A percentile compares a stretch with the other conserved stretches of the same genome.
Conservation (phyloP, 2,113 vertebrate species). For the Pachyramphus minor region DNA sequence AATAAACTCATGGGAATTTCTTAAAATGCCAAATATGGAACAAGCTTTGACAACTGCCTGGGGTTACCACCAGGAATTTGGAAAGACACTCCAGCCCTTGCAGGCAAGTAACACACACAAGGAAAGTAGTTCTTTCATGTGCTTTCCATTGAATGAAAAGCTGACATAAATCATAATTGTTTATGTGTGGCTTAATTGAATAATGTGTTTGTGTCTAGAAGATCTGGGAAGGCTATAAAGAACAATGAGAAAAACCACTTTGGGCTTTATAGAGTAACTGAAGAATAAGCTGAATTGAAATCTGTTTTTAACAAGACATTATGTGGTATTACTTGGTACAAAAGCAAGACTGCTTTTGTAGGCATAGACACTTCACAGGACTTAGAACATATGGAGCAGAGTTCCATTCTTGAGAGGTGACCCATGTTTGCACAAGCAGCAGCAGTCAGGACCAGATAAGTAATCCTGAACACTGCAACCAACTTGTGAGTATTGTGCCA, state of each 20-base stretch:
- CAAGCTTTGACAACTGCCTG: neutral
- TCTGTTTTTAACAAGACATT: neutral
- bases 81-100: neutral
- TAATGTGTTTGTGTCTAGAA: constrained; percentile 26
- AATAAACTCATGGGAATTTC: neutral
- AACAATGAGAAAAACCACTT: constrained; percentile 18
- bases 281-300: neutral
- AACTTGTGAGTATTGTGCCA: neutral
- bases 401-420: neutral
- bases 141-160: constrained; percentile 31
- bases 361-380: neutral
- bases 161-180: constrained; percentile 14
- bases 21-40: neutral
- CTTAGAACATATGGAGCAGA: rapidly evolving
- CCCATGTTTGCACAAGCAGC: neutral
- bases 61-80: constrained; percentile 10
- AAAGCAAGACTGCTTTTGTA: neutral
- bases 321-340: neutral
- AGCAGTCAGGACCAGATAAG: neutral
- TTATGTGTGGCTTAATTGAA: constrained; percentile 41
- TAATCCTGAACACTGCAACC: neutral
- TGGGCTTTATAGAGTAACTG: neutral
- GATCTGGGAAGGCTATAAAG: neutral
- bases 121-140: constrained; percentile 31
- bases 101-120: constrained; percentile 3